phyloP scores from a whole-genome alignment of 2,888 invertebrate species.

The Terebella lapidaria region DNA sequence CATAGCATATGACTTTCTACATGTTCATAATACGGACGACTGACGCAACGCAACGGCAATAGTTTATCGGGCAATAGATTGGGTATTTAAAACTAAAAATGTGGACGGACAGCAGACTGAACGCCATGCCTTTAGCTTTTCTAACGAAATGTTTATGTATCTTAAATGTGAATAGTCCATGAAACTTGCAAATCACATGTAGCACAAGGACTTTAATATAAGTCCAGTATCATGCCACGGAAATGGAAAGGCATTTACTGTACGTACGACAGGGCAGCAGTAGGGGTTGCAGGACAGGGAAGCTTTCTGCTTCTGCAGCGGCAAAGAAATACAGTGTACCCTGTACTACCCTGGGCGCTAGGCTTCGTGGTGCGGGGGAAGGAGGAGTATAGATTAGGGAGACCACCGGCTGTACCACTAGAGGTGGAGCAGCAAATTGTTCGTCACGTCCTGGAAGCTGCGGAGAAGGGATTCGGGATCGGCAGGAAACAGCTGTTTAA shows the following conservation, averaged over 20 bases:
- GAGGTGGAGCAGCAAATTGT: neutral
- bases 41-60: too few species aligned
- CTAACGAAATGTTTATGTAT: too few species aligned
- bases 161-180: too few species aligned
- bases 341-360: neutral
- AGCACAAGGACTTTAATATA: neutral
- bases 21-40: too few species aligned
- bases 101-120: too few species aligned
- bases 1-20: too few species aligned
- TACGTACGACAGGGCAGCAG: too few species aligned
- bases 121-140: too few species aligned
- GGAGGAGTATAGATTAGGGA: neutral
- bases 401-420: neutral
- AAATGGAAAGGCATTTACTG: conserved; percentile 4
- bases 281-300: neutral
- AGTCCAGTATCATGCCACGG: conserved; percentile 2
- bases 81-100: too few species aligned
- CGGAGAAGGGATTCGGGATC: conserved; percentile 3
- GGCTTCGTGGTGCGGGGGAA: neutral
- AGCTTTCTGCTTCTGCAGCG: neutral
- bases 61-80: too few species aligned
- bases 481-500: neutral
- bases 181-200: too few species aligned
- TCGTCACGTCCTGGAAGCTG: neutral
- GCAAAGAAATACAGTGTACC: neutral